phyloP scores from a whole-genome alignment of 2,888 invertebrate genomes.

The Tachina lurida region DNA sequence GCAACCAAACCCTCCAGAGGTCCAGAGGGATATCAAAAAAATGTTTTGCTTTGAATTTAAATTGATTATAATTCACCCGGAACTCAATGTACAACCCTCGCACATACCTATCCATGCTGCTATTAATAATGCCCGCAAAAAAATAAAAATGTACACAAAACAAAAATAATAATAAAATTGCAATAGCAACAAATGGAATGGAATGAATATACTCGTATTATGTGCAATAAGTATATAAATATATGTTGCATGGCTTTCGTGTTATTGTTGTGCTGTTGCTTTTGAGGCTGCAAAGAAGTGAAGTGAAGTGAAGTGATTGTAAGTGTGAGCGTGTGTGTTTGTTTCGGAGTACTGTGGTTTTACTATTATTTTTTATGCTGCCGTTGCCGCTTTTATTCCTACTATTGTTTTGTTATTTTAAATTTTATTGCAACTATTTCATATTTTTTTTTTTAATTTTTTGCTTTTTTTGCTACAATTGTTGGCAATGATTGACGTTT shows the following conservation, averaged over 20 bases:
- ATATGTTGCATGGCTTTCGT: slow-evolving; percentile 49
- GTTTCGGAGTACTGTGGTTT: slow-evolving; percentile 52
- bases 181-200: slow-evolving; percentile 61
- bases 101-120: slow-evolving; percentile 54
- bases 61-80: neutral
- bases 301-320: neutral
- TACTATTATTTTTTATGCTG: slow-evolving; percentile 61
- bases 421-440: slow-evolving; percentile 35
- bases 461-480: slow-evolving; percentile 56
- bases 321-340: slow-evolving; percentile 19
- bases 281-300: neutral
- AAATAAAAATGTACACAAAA: slow-evolving; percentile 5
- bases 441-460: neutral
- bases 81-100: slow-evolving; percentile 23
- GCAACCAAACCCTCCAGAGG: no score
- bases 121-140: slow-evolving; percentile 23
- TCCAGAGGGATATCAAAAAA: no score
- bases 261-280: slow-evolving; percentile 16
- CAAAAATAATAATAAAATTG: slow-evolving; percentile 48
- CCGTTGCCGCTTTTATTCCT: slow-evolving; percentile 49
- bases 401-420: slow-evolving; percentile 25
- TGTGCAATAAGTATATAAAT: slow-evolving; percentile 53
- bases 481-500: slow-evolving; percentile 68
- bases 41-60: no score
- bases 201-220: slow-evolving; percentile 41